Evolutionary conservation across 2,113 vertebrate species (phyloP), one percentile per base, ranked within the genome.

Genomic region (Mungos mungo): DNA sequence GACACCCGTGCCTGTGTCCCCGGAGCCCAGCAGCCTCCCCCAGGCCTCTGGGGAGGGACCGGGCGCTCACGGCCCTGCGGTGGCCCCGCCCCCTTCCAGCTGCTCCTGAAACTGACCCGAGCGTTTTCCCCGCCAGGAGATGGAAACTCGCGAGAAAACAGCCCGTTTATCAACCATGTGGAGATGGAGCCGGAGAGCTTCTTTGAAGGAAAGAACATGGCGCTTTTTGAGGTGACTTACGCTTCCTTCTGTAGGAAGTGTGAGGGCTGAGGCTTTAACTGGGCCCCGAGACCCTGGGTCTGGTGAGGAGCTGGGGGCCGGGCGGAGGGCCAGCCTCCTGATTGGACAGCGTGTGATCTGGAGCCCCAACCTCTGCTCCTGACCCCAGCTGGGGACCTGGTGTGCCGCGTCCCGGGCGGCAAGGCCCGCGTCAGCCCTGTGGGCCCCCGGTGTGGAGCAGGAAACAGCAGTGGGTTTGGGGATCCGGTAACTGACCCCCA

Each of bases 181-280:
- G 99, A 99, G 38, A 83, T 95, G 77, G 99, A 99, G 91, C 98
- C 98, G 89, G 99, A 98, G 95, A 99, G 98, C 45, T 96, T 97
- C 21, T 99, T 99, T 0, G 99, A 99, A 97, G 99, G 99, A 86
- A 99, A 99, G 98, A 99, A 99, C 98, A 99, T 99, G 99, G 99
- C 99, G 0, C 97, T 99, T 5, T 99, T 99, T 98, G 99, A 99
- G 99, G 99, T 99, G 98, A 98, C 54, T 18, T 16, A 6, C 2
- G 50, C 72, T 82, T 21, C 10, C 1, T 27, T 5, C 95, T 15
- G 1, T 3, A 9, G 5, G 18, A 38, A 35, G 16, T 33, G 9
- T 21, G 38, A 3, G 54, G 19, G 29, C 35, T 21, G 35, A 11
- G 69, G n/a, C 69, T 21, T 16, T 7, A 18, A 1, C 2, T 50